These are phyloP conservation scores for Himalopsyche phryganea DNA, from an alignment of 1,140 invertebrate species.

Conservation along the genomic window DNA sequence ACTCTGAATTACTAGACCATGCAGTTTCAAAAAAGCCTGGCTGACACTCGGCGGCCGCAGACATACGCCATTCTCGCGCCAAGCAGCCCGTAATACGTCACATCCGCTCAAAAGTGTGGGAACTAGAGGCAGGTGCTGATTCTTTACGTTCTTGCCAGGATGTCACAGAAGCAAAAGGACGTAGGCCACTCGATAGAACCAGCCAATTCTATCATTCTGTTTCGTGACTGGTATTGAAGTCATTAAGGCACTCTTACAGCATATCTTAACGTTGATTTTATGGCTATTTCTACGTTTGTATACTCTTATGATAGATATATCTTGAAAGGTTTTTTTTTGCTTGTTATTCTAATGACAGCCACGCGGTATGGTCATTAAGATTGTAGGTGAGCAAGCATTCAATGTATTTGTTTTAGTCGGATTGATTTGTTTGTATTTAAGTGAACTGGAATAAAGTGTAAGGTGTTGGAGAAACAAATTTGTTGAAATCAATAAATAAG, in stretches of 20 bases:
- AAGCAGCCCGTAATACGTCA: conserved; percentile 20
- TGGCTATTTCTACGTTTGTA: conserved; percentile 29
- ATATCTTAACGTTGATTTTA: conserved; percentile 32
- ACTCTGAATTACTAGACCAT: conserved; percentile 8
- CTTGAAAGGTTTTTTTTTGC: conserved; percentile 6
- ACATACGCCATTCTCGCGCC: conserved; percentile 12
- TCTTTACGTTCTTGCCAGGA: conserved; percentile 2
- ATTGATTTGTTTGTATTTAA: not conserved
- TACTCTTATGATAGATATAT: conserved; percentile 21
- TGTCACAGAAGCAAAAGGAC: conserved; percentile 1
- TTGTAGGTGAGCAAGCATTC: not conserved
- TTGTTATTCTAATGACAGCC: conserved; percentile 1
- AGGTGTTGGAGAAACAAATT: no score
- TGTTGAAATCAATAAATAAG: no score
- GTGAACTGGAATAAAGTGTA: no score
- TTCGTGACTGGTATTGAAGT: not conserved
- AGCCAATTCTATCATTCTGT: not conserved
- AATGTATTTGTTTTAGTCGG: not conserved
- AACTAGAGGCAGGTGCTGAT: conserved; percentile 30
- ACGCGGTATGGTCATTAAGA: not conserved
- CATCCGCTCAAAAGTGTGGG: conserved; percentile 33
- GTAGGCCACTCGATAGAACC: not conserved
- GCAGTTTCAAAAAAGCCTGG: not conserved
- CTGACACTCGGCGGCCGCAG: not conserved
- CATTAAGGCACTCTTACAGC: conserved; percentile 27